Conservation (phyloP, 2,888 invertebrate genomes). For the Ectobius pallidus region DNA sequence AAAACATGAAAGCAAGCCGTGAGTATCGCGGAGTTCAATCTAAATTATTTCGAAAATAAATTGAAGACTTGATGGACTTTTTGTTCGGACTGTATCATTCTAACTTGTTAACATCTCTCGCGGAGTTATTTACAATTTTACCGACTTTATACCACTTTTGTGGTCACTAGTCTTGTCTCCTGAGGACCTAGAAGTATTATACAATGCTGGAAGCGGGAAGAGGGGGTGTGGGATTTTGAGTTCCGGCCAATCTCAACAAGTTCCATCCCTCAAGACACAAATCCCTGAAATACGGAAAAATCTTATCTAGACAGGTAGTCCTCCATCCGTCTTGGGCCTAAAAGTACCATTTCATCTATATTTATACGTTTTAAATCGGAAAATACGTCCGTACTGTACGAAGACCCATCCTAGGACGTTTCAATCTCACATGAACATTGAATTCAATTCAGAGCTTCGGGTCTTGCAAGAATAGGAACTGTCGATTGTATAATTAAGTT, state of each 20-base stretch:
- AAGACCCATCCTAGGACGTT: no score
- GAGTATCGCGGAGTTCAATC: not conserved
- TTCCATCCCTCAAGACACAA: not conserved
- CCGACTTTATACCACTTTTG: not conserved
- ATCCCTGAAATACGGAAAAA: not conserved
- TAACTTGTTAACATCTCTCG: no score
- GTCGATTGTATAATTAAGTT: no score
- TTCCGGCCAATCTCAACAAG: not conserved
- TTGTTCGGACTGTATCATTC: not conserved
- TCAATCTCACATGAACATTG: no score
- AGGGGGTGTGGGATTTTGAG: not conserved
- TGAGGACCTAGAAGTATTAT: slow-evolving; percentile 9
- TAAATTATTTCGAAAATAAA: not conserved
- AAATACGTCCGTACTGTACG: not conserved
- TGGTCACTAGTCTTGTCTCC: not conserved
- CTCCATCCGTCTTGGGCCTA: not conserved
- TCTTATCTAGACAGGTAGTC: slow-evolving; percentile 18
- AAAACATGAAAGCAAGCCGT: no score
- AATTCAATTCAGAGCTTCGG: no score
- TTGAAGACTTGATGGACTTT: not conserved
- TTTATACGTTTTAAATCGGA: not conserved
- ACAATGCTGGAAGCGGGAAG: not conserved
- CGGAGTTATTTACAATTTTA: not conserved
- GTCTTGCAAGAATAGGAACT: no score
- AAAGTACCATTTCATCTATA: slow-evolving; percentile 9